Conservation (phyloP, 2,113 vertebrate species). For the Apodemus sylvaticus region DNA sequence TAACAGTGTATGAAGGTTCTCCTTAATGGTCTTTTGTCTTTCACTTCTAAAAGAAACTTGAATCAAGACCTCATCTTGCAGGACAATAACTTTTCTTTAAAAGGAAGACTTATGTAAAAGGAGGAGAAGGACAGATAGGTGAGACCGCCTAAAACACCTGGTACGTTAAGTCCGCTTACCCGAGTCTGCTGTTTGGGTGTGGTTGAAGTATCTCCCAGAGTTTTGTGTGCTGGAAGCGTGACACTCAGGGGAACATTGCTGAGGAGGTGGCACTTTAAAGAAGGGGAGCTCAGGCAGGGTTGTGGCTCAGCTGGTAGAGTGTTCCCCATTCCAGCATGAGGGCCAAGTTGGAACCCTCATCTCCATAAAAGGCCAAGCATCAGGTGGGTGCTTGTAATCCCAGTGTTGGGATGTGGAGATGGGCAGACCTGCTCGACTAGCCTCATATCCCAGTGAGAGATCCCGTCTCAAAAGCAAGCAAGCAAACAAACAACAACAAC, state of each 20-base stretch:
- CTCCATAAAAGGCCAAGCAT: neutral
- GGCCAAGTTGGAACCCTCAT: neutral
- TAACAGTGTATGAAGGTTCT: neutral
- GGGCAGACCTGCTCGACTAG: neutral
- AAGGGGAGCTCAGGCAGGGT: neutral
- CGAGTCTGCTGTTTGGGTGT: neutral
- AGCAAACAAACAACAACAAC: too few species aligned
- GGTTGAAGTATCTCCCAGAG: neutral
- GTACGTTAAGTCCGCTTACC: neutral
- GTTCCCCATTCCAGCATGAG: neutral
- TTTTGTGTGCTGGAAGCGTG: neutral
- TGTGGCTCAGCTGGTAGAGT: neutral
- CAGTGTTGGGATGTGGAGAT: neutral
- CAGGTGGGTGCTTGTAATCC: neutral
- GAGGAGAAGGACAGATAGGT: neutral
- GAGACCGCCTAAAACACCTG: neutral
- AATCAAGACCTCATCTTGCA: neutral
- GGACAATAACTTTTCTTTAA: constrained; percentile 44
- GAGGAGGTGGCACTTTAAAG: neutral
- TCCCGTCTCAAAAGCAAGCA: neutral
- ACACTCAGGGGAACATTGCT: too few species aligned
- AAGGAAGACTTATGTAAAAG: neutral
- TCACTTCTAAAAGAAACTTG: constrained; percentile 26
- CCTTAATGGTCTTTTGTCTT: neutral
- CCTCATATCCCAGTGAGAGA: neutral